Base-by-base conservation (phyloP, 2,888 invertebrate species). In the Teinopalpus imperialis region DNA sequence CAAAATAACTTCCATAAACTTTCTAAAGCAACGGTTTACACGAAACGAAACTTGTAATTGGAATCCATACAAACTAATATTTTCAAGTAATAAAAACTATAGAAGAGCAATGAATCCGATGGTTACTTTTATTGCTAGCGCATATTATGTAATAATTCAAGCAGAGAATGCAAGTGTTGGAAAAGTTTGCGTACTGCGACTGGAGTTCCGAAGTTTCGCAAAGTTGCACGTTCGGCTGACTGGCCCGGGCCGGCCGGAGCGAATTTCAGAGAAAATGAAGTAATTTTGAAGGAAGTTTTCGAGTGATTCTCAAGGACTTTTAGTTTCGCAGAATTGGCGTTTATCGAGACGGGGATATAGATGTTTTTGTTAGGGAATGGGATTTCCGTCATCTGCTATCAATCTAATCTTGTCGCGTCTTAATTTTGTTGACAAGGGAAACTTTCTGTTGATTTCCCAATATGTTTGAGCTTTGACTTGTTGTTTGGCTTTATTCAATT, bases 121-220 rank as follows among this genome's bases (percentile, higher is more conserved):
- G 67, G 58, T 59, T 49, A 55, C 72, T 74, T 81, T 80, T 77
- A 80, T 70, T 63, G 63, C 67, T 56, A 62, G 57, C 62, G 61
- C 74, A 72, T 77, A 78, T 75, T 72, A 75, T 72, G 73, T 73
- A 70, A 75, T 80, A 79, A 78, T 71, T 81, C 77, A 79, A 68
- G 61, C 59, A 53, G 52, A 60, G 64, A 75, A 75, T 78, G 80
- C 77, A 76, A 81, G 79, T 79, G 75, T 70, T 69, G 59, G 61
- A 57, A 66, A 74, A 76, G 66, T 76, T 72, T 60, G 64, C 52
- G 58, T 55, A 63, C 59, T 57, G 56, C 53, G 60, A 63, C 58
- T 57, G 53, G 56, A 66, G 66, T 66, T 66, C 57, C 53, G 42
- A 55, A 66, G 59, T 65, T 65, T 30, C 52, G 12, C 41, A 36